Evolutionary conservation across 2,888 invertebrate species (phyloP), one percentile per base, ranked within the genome.

Genomic region (Ormia ochracea): DNA sequence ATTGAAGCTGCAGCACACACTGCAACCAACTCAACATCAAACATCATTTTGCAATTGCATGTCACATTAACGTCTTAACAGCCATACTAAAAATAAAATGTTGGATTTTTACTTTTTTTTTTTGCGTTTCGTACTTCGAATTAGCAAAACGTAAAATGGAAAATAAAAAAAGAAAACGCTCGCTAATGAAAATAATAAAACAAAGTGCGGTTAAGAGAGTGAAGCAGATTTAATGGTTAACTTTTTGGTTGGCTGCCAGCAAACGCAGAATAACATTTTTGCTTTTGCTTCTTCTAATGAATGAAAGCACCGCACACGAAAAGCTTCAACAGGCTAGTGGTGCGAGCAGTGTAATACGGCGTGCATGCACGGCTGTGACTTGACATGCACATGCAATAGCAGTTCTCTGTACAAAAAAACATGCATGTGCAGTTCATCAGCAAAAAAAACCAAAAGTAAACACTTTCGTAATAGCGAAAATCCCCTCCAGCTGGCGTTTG

Each of bases 31-130:
- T 58, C 58, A 38, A 74, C 75, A 77, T 78, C 65, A 77, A 38
- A 74, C 75, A 77, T 78, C 65, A 77, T 76, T 76, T 81, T 78
- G 73, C 75, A 80, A 72, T 83, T 82, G 82, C 82, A 82, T 82
- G 83, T 82, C 83, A 82, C 82, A 83, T 83, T 83, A 83, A 69
- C 82, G 75, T 81, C 82, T 83, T 80, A 69, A 76, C 76, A 72
- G 72, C 68, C 69, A 63, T 48, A 23, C 28, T 28, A 56, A 74
- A 63, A 9, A 56, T 48, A 76, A 76, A 76, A 65, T 38, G 72
- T 72, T 72, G 59, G 43, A 72, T 72, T 72, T 70, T 61, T 33
- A 52, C 41, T 33, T 19, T 17, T 23, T n/a, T n/a, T 17, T 58
- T 69, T 17, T 19, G 23, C 23, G 4, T 26, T 58, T 19, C 38